Evolutionary conservation across 2,113 vertebrate species (phyloP), one percentile per base, ranked within the genome.

Genomic region (Noturus placidus): DNA sequence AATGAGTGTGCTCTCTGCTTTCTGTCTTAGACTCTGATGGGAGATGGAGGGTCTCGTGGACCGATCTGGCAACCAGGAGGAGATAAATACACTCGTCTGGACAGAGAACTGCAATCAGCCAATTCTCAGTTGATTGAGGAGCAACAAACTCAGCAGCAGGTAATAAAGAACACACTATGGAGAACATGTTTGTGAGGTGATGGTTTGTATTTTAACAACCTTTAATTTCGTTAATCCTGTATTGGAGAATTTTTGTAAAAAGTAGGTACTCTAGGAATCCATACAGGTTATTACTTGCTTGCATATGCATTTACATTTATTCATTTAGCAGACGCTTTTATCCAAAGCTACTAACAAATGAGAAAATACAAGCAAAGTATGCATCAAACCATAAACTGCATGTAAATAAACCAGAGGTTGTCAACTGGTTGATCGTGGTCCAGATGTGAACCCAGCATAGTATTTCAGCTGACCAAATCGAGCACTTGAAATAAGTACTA

Each of bases 131-230:
- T 97, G 91, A 96, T 99, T 0, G 98, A 98, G 82, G 97, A 98
- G 87, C 98, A 99, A 90, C 97, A 98, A 85, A 93, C 93, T 0
- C 98, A 99, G 89, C 98, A 99, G 87, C 97, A 99, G 97, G 98
- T 99, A 94, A 14, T 4, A 57, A 56, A 65, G 46, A 38, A n/a
- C 50, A 79, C 7, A 19, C 27, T 54, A 4, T n/a, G 22, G 19
- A 72, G 69, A 38, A 9, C 5, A 70, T 10, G 17, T 5, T 27
- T 77, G 74, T 15, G 74, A 27, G 25, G 74, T 77, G 22, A 77
- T 50, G 42, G 17, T 38, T 20, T 72, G 33, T 72, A 72, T 35
- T 38, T 38, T 27, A 50, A 14, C 38, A 50, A n/a, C 4, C 30
- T 42, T 74, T 42, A 42, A 25, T 3, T 1, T 42, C 35, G 25